A percentile compares a stretch with the other conserved stretches of the same genome.
These are phyloP conservation scores for Nesoenas mayeri DNA, from an alignment of 2,113 vertebrate species.

Conservation along the genomic window DNA sequence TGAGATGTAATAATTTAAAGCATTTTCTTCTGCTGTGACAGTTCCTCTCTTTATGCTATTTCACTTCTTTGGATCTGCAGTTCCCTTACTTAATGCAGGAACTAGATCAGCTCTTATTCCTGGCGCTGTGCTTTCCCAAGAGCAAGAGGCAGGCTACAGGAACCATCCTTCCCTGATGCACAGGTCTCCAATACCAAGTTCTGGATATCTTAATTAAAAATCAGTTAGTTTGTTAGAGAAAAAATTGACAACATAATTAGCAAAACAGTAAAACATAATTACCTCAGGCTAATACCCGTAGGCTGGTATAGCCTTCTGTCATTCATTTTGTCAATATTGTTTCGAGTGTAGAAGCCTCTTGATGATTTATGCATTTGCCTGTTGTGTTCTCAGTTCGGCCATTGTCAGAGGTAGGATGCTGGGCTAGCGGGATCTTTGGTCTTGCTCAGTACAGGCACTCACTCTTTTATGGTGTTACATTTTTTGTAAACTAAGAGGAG, in stretches of 20 bases:
- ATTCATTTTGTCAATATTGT: not conserved
- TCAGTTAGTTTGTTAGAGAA: not conserved
- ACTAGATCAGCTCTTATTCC: not conserved
- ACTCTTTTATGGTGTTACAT: not conserved
- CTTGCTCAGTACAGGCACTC: not conserved
- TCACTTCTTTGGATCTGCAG: not conserved
- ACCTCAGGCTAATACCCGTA: conserved; percentile 36
- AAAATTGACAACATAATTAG: conserved; percentile 29
- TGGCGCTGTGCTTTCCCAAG: not conserved
- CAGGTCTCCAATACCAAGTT: not conserved
- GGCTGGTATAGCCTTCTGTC: conserved; percentile 7
- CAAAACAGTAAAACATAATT: conserved; percentile 5
- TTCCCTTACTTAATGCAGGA: not conserved
- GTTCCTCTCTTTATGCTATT: not conserved
- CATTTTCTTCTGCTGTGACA: not conserved
- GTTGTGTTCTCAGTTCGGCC: not conserved
- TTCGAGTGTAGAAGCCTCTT: not conserved
- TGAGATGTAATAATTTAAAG: not conserved
- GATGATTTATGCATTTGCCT: conserved; percentile 19
- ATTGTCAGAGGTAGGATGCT: not conserved
- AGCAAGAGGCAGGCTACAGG: not conserved
- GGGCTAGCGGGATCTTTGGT: not conserved
- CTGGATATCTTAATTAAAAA: conserved; percentile 16
- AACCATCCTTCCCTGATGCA: not conserved
- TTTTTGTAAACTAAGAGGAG: not conserved